Base-by-base conservation (phyloP, 2,888 invertebrate species). In the Aleiodes alternator region DNA sequence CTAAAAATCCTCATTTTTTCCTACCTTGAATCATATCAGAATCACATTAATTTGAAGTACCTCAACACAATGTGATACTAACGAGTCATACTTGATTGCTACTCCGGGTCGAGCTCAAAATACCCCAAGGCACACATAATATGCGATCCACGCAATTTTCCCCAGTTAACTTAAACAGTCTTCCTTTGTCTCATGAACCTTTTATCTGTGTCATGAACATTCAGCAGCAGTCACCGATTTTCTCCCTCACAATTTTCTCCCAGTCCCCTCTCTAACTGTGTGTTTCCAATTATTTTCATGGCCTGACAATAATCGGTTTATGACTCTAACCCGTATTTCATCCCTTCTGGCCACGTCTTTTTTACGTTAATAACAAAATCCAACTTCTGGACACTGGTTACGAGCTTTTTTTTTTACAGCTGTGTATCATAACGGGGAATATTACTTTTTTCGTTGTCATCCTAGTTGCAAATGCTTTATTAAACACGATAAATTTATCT, bases 71-170 rank as follows among this genome's bases (percentile, higher is more conserved):
- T 75, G 75, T 16, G 16, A 64, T 23, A 50, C 75, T 75, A 75
- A 75, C 71, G 75, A 75, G 75, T 70, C 68, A 8, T 53, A 61
- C 61, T 71, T 75, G 75, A 75, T 72, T 75, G 64, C 71, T 75
- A 75, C 75, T 72, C 71, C 50, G 66, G 23, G 23, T 23, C 50
- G n/a, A 72, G 68, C 66, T 75, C 75, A 68, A 75, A 66, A 70
- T 73, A 72, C 68, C 69, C 73, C 6, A 55, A 68, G 69, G 12
- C 11, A 14, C 43, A 61, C 12, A 14, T 43, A 43, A 43, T 43
- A 43, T 69, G 69, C 14, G 38, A 31, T 29, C 57, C 72, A 69
- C 66, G 55, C 38, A 75, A 73, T 73, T 73, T 72, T 71, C 75
- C 75, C 69, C 68, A 43, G 34, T 38, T 43, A 57, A 56, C 64